phyloP scores from a whole-genome alignment of 2,113 vertebrate genomes.

The Phyllostomus discolor region DNA sequence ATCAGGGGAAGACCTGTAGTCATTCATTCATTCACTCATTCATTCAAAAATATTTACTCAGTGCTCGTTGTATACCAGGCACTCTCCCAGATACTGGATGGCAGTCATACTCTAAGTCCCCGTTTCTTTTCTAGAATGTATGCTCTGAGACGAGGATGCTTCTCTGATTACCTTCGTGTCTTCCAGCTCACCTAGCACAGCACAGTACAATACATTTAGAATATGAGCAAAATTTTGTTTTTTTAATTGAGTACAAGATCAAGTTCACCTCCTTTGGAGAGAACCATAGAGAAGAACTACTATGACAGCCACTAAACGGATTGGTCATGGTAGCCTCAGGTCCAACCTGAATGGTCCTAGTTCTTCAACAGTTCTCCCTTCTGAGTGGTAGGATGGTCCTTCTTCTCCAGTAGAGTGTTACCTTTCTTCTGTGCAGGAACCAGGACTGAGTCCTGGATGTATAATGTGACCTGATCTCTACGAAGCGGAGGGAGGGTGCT shows the following conservation, averaged over 20 bases:
- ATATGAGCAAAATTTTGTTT: not conserved
- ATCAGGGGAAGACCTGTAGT: not conserved
- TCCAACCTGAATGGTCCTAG: not conserved
- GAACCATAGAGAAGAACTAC: not conserved
- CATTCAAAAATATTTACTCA: not conserved
- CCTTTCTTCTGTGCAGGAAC: not conserved
- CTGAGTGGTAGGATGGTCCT: not conserved
- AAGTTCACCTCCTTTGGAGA: not conserved
- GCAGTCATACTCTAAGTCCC: not conserved
- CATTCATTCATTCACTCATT: not conserved
- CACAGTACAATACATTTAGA: not conserved
- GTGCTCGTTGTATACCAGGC: not conserved
- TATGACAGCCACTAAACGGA: not conserved
- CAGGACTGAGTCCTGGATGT: not conserved
- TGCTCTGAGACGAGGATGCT: not conserved
- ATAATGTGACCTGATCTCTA: not conserved
- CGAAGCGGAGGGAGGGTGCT: not conserved
- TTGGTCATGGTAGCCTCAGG: not conserved
- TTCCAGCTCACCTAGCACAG: not conserved
- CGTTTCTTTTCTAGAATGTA: not conserved
- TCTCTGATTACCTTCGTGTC: not conserved
- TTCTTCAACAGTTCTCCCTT: not conserved
- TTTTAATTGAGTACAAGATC: not conserved
- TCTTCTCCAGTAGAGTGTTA: not conserved
- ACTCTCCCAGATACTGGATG: not conserved